These are phyloP conservation scores for Frieseomelitta varia DNA, from an alignment of 1,140 invertebrate species.

Conservation along the genomic window DNA sequence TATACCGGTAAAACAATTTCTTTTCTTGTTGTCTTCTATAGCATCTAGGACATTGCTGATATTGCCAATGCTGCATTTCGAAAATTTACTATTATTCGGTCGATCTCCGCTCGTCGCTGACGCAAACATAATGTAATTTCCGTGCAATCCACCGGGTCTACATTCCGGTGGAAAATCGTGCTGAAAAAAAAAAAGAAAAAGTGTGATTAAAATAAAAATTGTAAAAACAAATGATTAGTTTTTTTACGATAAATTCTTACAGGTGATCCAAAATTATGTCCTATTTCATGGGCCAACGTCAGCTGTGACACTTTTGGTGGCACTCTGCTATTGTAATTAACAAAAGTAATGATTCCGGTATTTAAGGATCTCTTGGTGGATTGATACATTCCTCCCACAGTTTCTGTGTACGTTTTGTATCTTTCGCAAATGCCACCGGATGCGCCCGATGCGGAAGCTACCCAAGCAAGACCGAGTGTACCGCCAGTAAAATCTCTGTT, in stretches of 20 bases:
- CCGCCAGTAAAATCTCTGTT: slow-evolving; percentile 96
- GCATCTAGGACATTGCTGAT: slow-evolving; percentile 97
- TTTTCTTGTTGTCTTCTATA: slow-evolving; percentile 94
- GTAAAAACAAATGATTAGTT: neutral
- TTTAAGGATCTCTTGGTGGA: slow-evolving; percentile 97
- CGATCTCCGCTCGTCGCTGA: slow-evolving; percentile 96
- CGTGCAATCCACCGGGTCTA: slow-evolving; percentile 91
- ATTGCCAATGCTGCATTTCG: slow-evolving; percentile 95
- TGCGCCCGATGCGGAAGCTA: slow-evolving; percentile 96
- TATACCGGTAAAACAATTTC: slow-evolving; percentile 95
- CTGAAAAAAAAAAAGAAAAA: slow-evolving; percentile 80
- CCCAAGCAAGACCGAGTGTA: slow-evolving; percentile 98
- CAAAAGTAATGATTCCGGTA: slow-evolving; percentile 99
- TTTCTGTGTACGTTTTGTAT: slow-evolving; percentile 98
- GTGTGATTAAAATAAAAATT: neutral
- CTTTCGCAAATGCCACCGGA: slow-evolving; percentile 99
- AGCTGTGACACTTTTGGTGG: slow-evolving; percentile 98
- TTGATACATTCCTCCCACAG: slow-evolving; percentile 95
- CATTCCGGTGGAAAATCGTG: slow-evolving; percentile 98
- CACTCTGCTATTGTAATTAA: slow-evolving; percentile 98
- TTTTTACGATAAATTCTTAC: slow-evolving; percentile 81
- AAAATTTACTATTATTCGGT: slow-evolving; percentile 97
- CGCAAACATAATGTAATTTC: slow-evolving; percentile 99
- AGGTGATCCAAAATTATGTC: slow-evolving; percentile 99
- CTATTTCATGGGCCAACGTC: slow-evolving; percentile 99